Percentiles rank a stretch among this genome's conserved stretches.
Conservation (phyloP, 2,113 vertebrate species). For the Aspidoscelis tigris region DNA sequence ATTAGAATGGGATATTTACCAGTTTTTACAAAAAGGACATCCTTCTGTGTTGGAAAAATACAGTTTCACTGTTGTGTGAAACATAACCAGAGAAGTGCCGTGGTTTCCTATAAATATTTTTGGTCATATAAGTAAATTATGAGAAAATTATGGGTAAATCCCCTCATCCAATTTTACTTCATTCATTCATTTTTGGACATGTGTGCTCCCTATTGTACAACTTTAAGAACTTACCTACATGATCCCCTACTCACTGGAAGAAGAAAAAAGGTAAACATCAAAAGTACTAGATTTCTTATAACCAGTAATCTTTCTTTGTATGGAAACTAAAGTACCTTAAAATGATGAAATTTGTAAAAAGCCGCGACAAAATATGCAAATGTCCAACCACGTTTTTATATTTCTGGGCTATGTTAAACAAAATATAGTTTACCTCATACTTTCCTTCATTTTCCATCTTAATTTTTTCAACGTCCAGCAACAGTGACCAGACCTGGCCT, state of each 20-base stretch:
- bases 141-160: not conserved
- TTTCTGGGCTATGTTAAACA: not conserved
- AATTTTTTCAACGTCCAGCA: slow-evolving; percentile 85
- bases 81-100: not conserved
- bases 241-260: not conserved
- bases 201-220: not conserved
- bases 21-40: too few species aligned
- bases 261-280: not conserved
- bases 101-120: not conserved
- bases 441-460: slow-evolving; percentile 86
- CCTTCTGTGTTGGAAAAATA: not conserved
- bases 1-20: too few species aligned
- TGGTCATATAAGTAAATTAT: not conserved
- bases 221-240: not conserved
- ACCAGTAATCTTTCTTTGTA: not conserved
- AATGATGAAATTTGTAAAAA: not conserved
- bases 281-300: not conserved
- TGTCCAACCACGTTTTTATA: not conserved
- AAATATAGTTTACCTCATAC: slow-evolving; percentile 79
- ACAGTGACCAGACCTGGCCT: slow-evolving; percentile 88
- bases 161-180: not conserved
- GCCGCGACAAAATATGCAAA: not conserved
- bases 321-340: not conserved
- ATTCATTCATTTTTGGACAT: not conserved
- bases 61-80: not conserved